These are phyloP conservation scores for Brachionus angularis DNA, from an alignment of 1,140 invertebrate genomes.

Conservation along the genomic window DNA sequence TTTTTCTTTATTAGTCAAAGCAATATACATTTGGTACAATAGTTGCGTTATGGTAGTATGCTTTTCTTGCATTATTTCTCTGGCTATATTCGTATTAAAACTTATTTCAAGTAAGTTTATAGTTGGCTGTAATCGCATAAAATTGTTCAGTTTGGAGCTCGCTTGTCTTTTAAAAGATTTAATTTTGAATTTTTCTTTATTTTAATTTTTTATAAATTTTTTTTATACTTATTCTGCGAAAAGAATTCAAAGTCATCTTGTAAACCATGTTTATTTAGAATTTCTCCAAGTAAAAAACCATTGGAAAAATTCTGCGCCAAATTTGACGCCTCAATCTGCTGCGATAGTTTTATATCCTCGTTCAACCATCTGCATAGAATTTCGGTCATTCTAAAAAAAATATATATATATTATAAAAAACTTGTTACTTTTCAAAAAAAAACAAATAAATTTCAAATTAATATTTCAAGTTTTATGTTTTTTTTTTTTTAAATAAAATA, in stretches of 20 bases:
- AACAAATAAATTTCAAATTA: conserved; percentile 9
- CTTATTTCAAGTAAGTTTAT: conserved; percentile 55
- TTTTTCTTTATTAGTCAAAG: conserved; percentile 57
- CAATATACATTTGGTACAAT: conserved; percentile 58
- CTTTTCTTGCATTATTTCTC: conserved; percentile 57
- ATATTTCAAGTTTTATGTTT: no score
- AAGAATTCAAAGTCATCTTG: conserved; percentile 59
- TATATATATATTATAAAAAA: no score
- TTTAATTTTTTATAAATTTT: neutral
- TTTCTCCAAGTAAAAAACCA: conserved; percentile 57
- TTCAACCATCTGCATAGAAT: conserved; percentile 57
- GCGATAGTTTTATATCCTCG: conserved; percentile 53
- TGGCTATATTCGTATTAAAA: conserved; percentile 57
- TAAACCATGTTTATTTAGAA: conserved; percentile 56
- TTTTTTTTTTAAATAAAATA: no score
- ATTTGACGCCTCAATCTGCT: conserved; percentile 49
- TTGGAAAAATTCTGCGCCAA: conserved; percentile 51
- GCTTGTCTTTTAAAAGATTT: conserved; percentile 48
- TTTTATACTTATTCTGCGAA: conserved; percentile 54
- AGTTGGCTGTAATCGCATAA: conserved; percentile 55
- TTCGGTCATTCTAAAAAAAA: conserved; percentile 57
- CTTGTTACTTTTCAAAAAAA: conserved; percentile 21
- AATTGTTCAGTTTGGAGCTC: conserved; percentile 59
- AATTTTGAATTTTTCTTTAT: no score
- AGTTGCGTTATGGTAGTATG: conserved; percentile 54